Evolutionary conservation across 2,113 vertebrate species (phyloP).

Genomic region (Edolisoma coerulescens): DNA sequence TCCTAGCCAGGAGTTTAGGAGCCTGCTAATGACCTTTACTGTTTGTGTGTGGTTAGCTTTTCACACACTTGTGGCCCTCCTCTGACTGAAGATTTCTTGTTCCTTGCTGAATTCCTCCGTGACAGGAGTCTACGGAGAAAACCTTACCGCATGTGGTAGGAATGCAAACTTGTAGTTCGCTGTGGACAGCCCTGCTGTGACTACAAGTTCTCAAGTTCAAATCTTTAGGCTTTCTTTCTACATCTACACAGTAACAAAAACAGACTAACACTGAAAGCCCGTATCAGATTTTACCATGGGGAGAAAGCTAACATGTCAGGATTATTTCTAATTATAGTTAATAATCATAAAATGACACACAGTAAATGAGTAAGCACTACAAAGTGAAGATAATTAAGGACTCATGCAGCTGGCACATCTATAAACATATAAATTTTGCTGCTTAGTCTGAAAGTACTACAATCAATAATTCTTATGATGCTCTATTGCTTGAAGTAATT

Average conservation of each 20-base stretch:
- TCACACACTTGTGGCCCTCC: constrained; percentile 40
- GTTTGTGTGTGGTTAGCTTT: neutral
- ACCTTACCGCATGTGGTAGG: constrained; percentile 53
- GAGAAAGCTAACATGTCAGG: neutral
- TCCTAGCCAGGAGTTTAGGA: constrained; percentile 23
- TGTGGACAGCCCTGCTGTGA: constrained; percentile 60
- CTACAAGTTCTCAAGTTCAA: constrained; percentile 43
- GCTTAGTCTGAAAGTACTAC: neutral
- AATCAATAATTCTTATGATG: neutral
- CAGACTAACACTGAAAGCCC: neutral
- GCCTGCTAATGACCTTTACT: constrained; percentile 53
- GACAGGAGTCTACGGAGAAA: constrained; percentile 52
- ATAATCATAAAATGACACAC: neutral
- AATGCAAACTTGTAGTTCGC: constrained; percentile 47
- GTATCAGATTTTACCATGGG: neutral
- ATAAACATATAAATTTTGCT: neutral
- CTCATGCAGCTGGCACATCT: neutral
- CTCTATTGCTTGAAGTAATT: neutral
- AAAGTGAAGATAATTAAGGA: neutral
- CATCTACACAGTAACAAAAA: neutral
- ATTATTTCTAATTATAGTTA: constrained; percentile 2
- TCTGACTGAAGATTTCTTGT: constrained; percentile 68
- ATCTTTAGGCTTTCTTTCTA: constrained; percentile 39
- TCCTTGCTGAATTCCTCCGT: constrained; percentile 64
- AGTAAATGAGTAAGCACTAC: neutral